A percentile compares a stretch with the other conserved stretches of the same genome.
Conservation (phyloP, 2,888 invertebrate species). For the Parnassius glacialis region DNA sequence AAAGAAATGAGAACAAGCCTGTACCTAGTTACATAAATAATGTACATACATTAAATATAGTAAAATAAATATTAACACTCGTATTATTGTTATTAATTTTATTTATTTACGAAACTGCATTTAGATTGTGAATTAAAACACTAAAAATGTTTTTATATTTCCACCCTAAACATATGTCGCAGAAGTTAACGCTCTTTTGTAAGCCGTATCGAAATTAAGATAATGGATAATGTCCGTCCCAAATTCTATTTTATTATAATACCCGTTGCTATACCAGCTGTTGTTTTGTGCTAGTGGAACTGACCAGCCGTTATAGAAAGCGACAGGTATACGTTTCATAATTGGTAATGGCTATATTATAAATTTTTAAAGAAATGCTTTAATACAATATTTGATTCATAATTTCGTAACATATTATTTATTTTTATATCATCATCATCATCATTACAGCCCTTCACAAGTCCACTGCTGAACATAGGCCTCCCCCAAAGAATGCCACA, state of each 20-base stretch:
- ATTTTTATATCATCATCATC: too few species aligned
- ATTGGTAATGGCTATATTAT: conserved; percentile 70
- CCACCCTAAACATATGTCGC: conserved; percentile 63
- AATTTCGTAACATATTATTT: too few species aligned
- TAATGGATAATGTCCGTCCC: conserved; percentile 73
- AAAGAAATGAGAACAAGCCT: too few species aligned
- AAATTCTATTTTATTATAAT: conserved; percentile 71
- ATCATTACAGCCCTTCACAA: too few species aligned
- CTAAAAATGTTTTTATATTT: conserved; percentile 43
- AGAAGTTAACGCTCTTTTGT: conserved; percentile 73
- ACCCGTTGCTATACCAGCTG: conserved; percentile 62
- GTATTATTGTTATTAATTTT: too few species aligned
- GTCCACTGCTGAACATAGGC: too few species aligned
- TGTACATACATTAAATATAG: too few species aligned
- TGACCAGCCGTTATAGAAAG: conserved; percentile 65
- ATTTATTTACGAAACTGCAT: too few species aligned
- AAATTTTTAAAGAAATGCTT: conserved; percentile 46
- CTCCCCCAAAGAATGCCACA: too few species aligned
- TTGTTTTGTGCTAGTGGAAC: conserved; percentile 57
- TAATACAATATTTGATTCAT: neutral
- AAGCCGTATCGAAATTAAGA: conserved; percentile 77
- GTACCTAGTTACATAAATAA: too few species aligned
- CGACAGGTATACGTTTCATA: conserved; percentile 67
- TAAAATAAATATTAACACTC: too few species aligned
- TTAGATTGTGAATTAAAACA: conserved; percentile 30